A percentile compares a stretch with the other conserved stretches of the same genome.
These are phyloP conservation scores for Ashinkailepas kermadecensis DNA, from an alignment of 2,888 invertebrate genomes.

Conservation along the genomic window DNA sequence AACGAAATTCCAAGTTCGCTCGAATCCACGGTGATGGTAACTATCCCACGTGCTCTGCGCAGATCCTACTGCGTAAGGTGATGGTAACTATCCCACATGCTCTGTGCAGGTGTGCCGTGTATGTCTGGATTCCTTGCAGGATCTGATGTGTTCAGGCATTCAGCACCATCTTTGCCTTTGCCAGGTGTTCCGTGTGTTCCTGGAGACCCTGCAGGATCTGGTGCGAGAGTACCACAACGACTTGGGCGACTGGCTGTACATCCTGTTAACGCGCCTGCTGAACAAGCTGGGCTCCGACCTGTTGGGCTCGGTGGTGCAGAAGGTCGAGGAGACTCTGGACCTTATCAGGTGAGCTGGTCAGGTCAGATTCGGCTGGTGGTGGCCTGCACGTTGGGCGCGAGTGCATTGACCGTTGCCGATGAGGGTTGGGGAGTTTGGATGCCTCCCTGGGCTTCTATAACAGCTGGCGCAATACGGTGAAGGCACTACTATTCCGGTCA, in stretches of 20 bases:
- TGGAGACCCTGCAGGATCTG: slow-evolving; percentile 87
- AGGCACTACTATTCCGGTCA: no score
- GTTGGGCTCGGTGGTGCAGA: slow-evolving; percentile 81
- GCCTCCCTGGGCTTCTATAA: no score
- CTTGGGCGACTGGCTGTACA: slow-evolving; percentile 86
- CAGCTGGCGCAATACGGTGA: no score
- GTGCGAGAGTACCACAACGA: slow-evolving; percentile 77
- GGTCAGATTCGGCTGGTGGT: slow-evolving; percentile 43
- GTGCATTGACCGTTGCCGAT: no score
- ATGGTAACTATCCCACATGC: no score
- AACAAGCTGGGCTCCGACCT: slow-evolving; percentile 87
- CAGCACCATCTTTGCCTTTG: slow-evolving; percentile 28
- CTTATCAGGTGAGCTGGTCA: slow-evolving; percentile 49
- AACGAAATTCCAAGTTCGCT: no score
- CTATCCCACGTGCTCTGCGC: no score
- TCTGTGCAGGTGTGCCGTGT: no score
- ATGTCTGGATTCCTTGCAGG: no score
- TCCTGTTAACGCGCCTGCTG: slow-evolving; percentile 75
- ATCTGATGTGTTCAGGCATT: neutral
- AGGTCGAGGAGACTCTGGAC: slow-evolving; percentile 77
- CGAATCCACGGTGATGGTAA: no score
- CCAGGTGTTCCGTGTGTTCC: slow-evolving; percentile 76
- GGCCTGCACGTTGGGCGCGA: no score
- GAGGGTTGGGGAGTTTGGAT: no score
- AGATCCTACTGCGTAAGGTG: neutral